Conservation (phyloP, 2,797 vertebrate genomes). For the Esox masquinongy region DNA sequence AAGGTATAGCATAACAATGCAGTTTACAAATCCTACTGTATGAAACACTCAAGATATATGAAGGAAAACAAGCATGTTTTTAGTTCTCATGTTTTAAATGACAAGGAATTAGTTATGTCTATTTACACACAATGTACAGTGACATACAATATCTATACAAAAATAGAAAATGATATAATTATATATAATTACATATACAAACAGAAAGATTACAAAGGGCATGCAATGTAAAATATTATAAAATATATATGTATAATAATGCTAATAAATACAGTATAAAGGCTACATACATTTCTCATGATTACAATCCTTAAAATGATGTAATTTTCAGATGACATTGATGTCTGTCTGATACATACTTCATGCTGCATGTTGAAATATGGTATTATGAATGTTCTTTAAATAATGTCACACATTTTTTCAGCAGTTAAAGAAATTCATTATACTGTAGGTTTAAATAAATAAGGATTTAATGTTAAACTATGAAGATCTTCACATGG, state of each 20-base stretch:
- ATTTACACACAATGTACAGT: conserved; percentile 58
- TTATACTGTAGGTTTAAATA: background rate
- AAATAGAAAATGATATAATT: conserved; percentile 5
- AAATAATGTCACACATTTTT: background rate
- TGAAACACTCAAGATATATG: conserved; percentile 10
- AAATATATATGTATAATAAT: background rate
- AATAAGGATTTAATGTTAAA: background rate
- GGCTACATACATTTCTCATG: background rate
- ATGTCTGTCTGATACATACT: background rate
- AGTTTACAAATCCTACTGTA: background rate
- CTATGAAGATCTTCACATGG: background rate
- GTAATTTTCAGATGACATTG: background rate
- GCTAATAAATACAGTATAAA: background rate
- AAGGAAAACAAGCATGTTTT: background rate
- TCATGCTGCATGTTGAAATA: background rate
- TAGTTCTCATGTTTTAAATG: conserved; percentile 14
- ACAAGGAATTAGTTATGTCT: conserved; percentile 32
- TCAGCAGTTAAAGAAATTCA: background rate
- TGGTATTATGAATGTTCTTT: background rate
- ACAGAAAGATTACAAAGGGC: conserved; percentile 16
- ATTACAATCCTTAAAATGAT: background rate
- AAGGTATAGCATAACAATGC: background rate
- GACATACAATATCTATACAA: background rate
- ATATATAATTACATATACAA: background rate
- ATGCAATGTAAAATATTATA: background rate